A percentile compares a stretch with the other conserved stretches of the same genome.
These are phyloP conservation scores for Eilema griseolum DNA, from an alignment of 2,888 invertebrate species.

Conservation along the genomic window DNA sequence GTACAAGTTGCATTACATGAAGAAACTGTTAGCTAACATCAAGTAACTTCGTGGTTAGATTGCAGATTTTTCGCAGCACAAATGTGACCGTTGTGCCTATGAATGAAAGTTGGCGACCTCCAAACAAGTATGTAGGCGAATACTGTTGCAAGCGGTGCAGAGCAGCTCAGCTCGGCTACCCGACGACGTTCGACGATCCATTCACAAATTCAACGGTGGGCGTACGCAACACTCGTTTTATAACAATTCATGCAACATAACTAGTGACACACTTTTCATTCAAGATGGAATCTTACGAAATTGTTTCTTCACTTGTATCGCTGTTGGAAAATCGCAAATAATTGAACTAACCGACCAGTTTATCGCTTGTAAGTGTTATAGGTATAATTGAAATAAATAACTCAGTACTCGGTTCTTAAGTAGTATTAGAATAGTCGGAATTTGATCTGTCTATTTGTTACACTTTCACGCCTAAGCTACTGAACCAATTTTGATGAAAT, in stretches of 20 bases:
- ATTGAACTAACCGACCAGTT: conserved; percentile 25
- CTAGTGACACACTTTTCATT: conserved; percentile 57
- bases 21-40: conserved; percentile 38
- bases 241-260: conserved; percentile 64
- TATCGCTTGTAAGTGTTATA: too few species aligned
- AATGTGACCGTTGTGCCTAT: conserved; percentile 64
- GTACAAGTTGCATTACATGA: conserved; percentile 31
- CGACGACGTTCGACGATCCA: conserved; percentile 61
- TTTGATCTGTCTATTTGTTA: too few species aligned
- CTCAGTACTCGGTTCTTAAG: too few species aligned
- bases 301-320: conserved; percentile 43
- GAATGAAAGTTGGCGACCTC: conserved; percentile 87
- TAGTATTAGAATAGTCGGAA: too few species aligned
- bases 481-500: too few species aligned
- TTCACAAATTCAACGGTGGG: conserved; percentile 77
- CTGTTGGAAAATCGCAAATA: conserved; percentile 48
- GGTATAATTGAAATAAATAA: too few species aligned
- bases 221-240: conserved; percentile 67
- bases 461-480: too few species aligned
- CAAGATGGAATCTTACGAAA: conserved; percentile 52
- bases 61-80: conserved; percentile 55
- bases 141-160: conserved; percentile 72
- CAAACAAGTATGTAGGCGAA: conserved; percentile 75
- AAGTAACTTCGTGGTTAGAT: conserved; percentile 49
- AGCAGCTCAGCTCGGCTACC: conserved; percentile 40